Evolutionary conservation across 2,113 vertebrate species (phyloP), one percentile per base, ranked within the genome.

Genomic region (Cyprinodon brontotheroides): DNA sequence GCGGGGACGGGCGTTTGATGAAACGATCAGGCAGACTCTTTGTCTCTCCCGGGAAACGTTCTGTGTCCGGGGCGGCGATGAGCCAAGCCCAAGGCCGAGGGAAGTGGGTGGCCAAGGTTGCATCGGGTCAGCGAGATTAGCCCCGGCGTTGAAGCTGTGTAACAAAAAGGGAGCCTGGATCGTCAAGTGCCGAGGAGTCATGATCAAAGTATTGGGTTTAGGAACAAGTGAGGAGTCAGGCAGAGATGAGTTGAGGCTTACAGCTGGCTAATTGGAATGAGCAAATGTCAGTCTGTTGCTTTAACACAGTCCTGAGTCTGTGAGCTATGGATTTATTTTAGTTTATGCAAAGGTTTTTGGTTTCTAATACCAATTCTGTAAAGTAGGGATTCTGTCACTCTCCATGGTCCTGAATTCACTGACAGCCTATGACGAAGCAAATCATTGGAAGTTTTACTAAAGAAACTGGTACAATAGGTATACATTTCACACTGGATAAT

Each of bases 201-300:
- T 89, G 91, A 94, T 94, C 93, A 93, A 93, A 92, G 91, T 94
- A 92, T 94, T 84, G 91, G 92, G 77, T 93, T 86, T 92, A 82
- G 92, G 90, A 57, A 92, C 92, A 93, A 94, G 91, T 80, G 86
- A 86, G 80, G 82, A 89, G 89, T 92, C 89, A 91, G 50, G 89
- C 87, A 68, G 86, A 84, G 88, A 89, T 91, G 93, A 91, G 88
- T 83, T 72, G 86, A 53, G 83, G 92, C 93, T 93, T 93, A 92
- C 86, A 89, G 73, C 70, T 43, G 85, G 66, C 90, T 94, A 93
- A 92, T 93, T 91, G 88, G 84, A 91, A 86, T 89, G 75, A 85
- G 90, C 86, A 85, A 83, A 86, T 62, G 79, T 82, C 74, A 84
- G 48, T 80, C 81, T 50, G 81, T 20, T 79, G 72, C 64, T 77